Evolutionary conservation across 2,113 vertebrate species (phyloP), one percentile per base, ranked within the genome.

Genomic region (Notiomystis cincta): DNA sequence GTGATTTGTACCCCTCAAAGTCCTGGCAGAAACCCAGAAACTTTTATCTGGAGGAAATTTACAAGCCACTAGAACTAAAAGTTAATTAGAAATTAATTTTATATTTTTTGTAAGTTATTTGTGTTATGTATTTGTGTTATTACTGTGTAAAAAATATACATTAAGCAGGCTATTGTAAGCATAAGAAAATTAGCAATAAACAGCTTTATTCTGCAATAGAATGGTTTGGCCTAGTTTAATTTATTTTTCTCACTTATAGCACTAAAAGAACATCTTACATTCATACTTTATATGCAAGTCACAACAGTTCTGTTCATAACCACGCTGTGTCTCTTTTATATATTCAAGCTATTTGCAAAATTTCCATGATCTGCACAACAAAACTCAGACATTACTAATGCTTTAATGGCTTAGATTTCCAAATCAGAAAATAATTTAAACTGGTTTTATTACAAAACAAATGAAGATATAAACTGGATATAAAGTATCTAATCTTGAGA

Each of bases 21-120:
- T 90, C 65, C 64, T 91, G 53, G 54, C 82, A 91, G 60, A 82
- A 96, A 97, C 95, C 1, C 31, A 93, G 91, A 91, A 91, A 65
- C 57, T 94, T 98, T 96, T 94, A 91, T 97, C 66, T 95, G 87
- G 71, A 97, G 50, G n/a, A 96, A 78, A 51, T 93, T 95, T 73
- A 81, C 22, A 95, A 96, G 67, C n/a, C 56, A 95, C 67, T 44
- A 95, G 73, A 95, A 56, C 56, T 95, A 90, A 95, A 97, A 95
- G 66, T 97, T 96, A 97, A 97, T 96, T 97, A 95, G 86, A 98
- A 98, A 96, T 95, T 98, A 97, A 82, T 92, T 95, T 86, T 94
- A 82, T 93, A 81, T 87, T 92, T 82, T 87, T 92, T 35, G 57
- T 94, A 95, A 95, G 97, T 93, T 93, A 95, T 95, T 96, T 96